Evolutionary conservation across 2,888 invertebrate genomes (phyloP).

Genomic region (Stenolophus ochropezus): DNA sequence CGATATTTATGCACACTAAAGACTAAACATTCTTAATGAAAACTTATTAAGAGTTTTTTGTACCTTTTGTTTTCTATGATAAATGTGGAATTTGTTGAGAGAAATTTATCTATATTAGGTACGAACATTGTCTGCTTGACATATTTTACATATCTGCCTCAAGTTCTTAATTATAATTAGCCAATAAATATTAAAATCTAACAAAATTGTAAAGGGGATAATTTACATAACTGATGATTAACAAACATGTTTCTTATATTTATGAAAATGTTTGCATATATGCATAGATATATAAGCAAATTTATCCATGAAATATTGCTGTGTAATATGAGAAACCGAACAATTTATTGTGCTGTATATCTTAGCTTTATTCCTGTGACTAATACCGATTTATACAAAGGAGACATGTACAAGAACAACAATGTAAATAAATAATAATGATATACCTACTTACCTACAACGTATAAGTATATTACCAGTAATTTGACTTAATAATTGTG

Average conservation of each 20-base stretch:
- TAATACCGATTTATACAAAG: neutral
- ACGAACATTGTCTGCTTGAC: neutral
- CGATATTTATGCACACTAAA: too few relatives aligned
- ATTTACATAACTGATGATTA: slow-evolving; percentile 7
- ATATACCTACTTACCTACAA: too few relatives aligned
- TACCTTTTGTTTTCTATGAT: too few relatives aligned
- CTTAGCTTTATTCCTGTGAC: neutral
- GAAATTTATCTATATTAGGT: neutral
- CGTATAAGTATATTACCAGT: too few relatives aligned
- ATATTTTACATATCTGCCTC: neutral
- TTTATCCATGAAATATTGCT: neutral
- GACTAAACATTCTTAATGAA: too few relatives aligned
- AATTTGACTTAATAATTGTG: too few relatives aligned
- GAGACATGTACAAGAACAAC: neutral
- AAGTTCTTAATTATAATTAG: slow-evolving; percentile 1
- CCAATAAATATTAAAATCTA: slow-evolving; percentile 6
- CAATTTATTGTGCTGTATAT: neutral
- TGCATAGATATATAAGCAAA: neutral
- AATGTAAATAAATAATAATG: neutral
- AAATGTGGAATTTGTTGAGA: neutral
- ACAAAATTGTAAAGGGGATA: neutral
- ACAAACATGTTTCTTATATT: slow-evolving; percentile 1
- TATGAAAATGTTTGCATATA: slow-evolving; percentile 9
- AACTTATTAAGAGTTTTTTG: too few relatives aligned
- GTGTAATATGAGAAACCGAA: neutral